A percentile compares a stretch with the other conserved stretches of the same genome.
These are phyloP conservation scores for Odocoileus hemionus DNA, from an alignment of 2,113 vertebrate species.

Conservation along the genomic window DNA sequence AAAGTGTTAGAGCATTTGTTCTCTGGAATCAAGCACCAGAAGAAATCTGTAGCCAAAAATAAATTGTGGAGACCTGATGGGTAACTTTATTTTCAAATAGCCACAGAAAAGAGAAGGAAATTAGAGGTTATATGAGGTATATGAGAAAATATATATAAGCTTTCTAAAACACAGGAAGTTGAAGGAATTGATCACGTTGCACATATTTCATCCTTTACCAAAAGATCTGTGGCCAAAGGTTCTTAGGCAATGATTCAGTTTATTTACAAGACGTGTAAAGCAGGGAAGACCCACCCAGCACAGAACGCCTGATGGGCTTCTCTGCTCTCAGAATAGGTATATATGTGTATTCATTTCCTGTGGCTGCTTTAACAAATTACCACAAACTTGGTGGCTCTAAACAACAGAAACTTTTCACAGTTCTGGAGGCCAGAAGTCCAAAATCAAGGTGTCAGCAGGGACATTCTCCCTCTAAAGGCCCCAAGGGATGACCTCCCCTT, in stretches of 20 bases:
- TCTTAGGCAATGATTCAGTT: not conserved
- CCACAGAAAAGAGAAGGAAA: not conserved
- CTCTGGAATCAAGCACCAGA: not conserved
- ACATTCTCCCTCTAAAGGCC: not conserved
- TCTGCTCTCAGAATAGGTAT: not conserved
- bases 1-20: not conserved
- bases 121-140: not conserved
- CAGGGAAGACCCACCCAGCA: not conserved
- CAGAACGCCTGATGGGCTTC: not conserved
- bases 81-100: slow-evolving; percentile 35
- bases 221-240: not conserved
- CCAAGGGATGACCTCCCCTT: not conserved
- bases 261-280: not conserved
- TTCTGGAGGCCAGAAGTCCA: not conserved
- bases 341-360: not conserved
- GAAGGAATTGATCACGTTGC: not conserved
- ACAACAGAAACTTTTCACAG: not conserved
- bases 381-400: not conserved
- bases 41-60: slow-evolving; percentile 42
- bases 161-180: slow-evolving; percentile 19
- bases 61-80: not conserved
- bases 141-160: not conserved
- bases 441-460: not conserved
- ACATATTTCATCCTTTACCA: not conserved
- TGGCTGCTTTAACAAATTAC: not conserved